Evolutionary conservation across 2,113 vertebrate species (phyloP), one percentile per base, ranked within the genome.

Genomic region (Rissa tridactyla): DNA sequence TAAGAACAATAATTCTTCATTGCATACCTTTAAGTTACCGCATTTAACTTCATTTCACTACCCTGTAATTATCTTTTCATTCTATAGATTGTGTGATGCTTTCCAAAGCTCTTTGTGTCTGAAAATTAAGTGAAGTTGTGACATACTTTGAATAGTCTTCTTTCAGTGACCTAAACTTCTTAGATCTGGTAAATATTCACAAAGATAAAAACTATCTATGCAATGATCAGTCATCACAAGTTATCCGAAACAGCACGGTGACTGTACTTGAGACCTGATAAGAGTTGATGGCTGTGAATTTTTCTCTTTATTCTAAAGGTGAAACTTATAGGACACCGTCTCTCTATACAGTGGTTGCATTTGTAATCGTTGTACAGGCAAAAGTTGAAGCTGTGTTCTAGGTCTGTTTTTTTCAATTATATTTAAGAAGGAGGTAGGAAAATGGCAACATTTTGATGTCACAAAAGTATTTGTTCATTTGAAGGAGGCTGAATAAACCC

Each of bases 31-130:
- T 95, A 88, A 91, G 40, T 87, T 93, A 70, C 60, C 77, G 42
- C 64, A 91, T 94, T 97, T 97, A 92, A 84, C 66, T 88, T 97
- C 30, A 93, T 95, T 97, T 97, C 88, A 42, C 73, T 88, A 68
- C 57, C 36, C 7, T 88, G 72, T 65, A 96, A 97, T 97, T 97
- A 96, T 95, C 57, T 92, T 94, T 97, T 94, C 49, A 91, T 94
- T 96, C 55, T 90, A 25, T 22, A 60, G 58, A 68, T 60, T 11
- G 2, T 64, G 30, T 62, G 71, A 77, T 79, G 22, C 89, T 84
- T 96, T 87, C 27, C 51, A 42, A 82, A 64, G 36, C 42, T 90
- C 68, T 73, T 97, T 70, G 69, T 94, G 42, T 90, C 61, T 90
- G 61, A 94, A 92, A 96, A 77, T 62, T 83, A 47, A 68, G 60